A percentile compares a stretch with the other conserved stretches of the same genome.
These are phyloP conservation scores for Melanargia galathea DNA, from an alignment of 2,888 invertebrate species.

Conservation along the genomic window DNA sequence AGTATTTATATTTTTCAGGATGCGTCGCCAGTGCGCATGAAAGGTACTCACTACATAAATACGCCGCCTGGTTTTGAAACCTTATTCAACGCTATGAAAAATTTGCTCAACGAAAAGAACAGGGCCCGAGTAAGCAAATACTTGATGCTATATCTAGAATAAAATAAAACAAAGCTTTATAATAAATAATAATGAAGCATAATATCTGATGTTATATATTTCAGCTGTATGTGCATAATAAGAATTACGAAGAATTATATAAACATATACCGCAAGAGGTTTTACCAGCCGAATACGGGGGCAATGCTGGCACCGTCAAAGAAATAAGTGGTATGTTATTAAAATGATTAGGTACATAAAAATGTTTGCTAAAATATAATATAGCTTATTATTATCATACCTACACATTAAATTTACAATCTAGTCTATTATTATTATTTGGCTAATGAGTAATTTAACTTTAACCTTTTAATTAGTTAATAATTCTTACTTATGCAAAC, in stretches of 20 bases:
- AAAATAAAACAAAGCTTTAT: background rate
- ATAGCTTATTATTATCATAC: no score
- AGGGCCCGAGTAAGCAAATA: slow-evolving; percentile 72
- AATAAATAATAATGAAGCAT: background rate
- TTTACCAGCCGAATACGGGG: slow-evolving; percentile 86
- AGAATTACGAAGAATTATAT: slow-evolving; percentile 80
- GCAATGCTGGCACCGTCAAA: slow-evolving; percentile 78
- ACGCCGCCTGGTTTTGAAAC: slow-evolving; percentile 81
- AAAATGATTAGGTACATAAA: background rate
- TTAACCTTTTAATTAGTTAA: no score
- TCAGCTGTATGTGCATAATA: slow-evolving; percentile 76
- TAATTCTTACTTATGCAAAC: no score
- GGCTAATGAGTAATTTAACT: no score
- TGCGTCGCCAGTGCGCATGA: slow-evolving; percentile 81
- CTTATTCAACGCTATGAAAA: slow-evolving; percentile 76
- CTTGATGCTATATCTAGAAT: background rate
- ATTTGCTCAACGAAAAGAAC: slow-evolving; percentile 82
- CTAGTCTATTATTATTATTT: no score
- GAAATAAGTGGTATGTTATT: slow-evolving; percentile 62
- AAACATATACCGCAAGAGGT: slow-evolving; percentile 81
- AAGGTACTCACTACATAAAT: slow-evolving; percentile 83
- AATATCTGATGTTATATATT: slow-evolving; percentile 37
- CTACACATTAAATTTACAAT: no score
- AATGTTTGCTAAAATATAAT: background rate
- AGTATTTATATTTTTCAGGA: slow-evolving; percentile 67